These are phyloP conservation scores for Tamias sibiricus DNA, from an alignment of 2,113 vertebrate genomes.

Conservation along the genomic window DNA sequence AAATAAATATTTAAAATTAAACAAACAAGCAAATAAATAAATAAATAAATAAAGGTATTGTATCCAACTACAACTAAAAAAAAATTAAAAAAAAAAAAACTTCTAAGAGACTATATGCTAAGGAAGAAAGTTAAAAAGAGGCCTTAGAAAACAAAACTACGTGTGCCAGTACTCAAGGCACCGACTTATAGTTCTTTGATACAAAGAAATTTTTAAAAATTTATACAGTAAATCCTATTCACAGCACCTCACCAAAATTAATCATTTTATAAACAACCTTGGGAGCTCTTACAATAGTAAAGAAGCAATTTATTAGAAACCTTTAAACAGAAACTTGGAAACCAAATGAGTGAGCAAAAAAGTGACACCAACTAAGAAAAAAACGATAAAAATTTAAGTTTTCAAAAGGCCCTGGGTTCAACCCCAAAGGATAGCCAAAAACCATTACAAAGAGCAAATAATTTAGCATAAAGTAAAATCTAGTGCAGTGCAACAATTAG, in stretches of 20 bases:
- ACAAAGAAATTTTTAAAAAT: background rate
- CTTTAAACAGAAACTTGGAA: background rate
- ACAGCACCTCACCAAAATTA: constrained; percentile 11
- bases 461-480: background rate
- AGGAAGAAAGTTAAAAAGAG: background rate
- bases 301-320: background rate
- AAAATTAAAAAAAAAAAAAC: background rate
- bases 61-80: too few relatives aligned
- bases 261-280: constrained; percentile 31
- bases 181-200: background rate
- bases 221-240: background rate
- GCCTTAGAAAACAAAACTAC: background rate
- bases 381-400: background rate
- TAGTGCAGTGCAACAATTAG: background rate
- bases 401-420: too few relatives aligned
- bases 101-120: background rate
- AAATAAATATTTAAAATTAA: too few relatives aligned
- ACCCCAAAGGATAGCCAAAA: too few relatives aligned
- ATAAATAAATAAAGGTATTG: too few relatives aligned
- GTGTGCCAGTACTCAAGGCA: background rate
- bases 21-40: too few relatives aligned
- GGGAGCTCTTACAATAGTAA: background rate
- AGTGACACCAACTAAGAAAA: background rate
- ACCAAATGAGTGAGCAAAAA: background rate
- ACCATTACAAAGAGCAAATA: background rate